A percentile compares a stretch with the other conserved stretches of the same genome.
These are phyloP conservation scores for Tricholaema leucomelas DNA, from an alignment of 2,113 vertebrate genomes.

Conservation along the genomic window DNA sequence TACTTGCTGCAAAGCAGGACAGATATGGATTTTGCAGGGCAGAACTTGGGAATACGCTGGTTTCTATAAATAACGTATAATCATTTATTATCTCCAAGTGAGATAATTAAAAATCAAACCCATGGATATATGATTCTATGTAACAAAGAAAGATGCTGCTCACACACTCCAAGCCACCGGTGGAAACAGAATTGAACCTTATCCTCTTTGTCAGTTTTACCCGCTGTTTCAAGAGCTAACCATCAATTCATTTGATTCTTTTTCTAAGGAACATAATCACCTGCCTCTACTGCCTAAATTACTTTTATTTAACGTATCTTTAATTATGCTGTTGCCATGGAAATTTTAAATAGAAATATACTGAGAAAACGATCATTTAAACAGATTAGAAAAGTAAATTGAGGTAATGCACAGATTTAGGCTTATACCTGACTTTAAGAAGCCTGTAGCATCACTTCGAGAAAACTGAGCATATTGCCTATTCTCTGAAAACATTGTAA, in stretches of 20 bases:
- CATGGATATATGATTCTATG: too few species aligned
- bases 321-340: background rate
- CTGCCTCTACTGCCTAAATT: background rate
- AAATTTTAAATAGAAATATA: background rate
- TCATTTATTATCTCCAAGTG: background rate
- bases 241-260: background rate
- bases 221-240: background rate
- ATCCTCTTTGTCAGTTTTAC: background rate
- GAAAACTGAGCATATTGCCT: background rate
- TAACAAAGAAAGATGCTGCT: background rate
- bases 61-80: background rate
- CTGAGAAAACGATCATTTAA: background rate
- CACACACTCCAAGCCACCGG: background rate
- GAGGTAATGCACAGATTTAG: background rate
- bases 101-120: constrained; percentile 41
- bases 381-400: background rate
- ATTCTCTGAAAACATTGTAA: fast-evolving
- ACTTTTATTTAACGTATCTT: background rate
- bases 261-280: background rate
- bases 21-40: background rate
- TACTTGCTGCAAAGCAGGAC: background rate
- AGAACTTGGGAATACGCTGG: background rate
- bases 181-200: background rate
- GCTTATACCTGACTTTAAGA: background rate
- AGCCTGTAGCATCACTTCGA: background rate